Conservation (phyloP, 2,797 vertebrate genomes). For the Pampus argenteus region DNA sequence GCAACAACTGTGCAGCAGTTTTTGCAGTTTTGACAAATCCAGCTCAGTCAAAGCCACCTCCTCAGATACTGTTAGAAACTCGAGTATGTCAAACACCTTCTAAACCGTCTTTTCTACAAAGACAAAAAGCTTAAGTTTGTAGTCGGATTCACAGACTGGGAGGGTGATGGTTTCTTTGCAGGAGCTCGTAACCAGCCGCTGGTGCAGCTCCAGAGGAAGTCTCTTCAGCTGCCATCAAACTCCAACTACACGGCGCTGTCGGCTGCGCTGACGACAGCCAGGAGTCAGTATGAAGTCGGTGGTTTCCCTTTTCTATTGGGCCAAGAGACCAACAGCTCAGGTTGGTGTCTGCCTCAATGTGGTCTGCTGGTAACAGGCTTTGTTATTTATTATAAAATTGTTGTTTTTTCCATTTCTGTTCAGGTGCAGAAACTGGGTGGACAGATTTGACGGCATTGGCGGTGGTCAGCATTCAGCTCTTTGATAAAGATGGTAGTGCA, state of each 20-base stretch:
- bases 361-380: background rate
- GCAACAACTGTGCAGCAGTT: conserved; percentile 57
- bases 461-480: conserved; percentile 92
- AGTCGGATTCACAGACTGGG: background rate
- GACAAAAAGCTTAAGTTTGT: fast-evolving
- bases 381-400: background rate
- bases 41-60: conserved; percentile 17
- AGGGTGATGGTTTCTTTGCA: conserved; percentile 60
- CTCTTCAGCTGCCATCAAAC: conserved; percentile 88
- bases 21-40: conserved; percentile 6
- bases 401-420: background rate
- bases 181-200: conserved; percentile 93
- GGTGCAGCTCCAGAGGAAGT: conserved; percentile 93
- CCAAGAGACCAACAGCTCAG: conserved; percentile 89
- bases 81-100: conserved; percentile 2
- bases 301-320: conserved; percentile 95
- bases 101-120: background rate
- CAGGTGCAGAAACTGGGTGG: conserved; percentile 90
- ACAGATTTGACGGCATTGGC: conserved; percentile 90
- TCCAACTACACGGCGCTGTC: conserved; percentile 93
- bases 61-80: background rate
- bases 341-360: conserved; percentile 66
- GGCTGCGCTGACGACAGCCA: conserved; percentile 91
- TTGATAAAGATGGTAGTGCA: conserved; percentile 87
- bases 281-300: conserved; percentile 88